Evolutionary conservation across 2,113 vertebrate genomes (phyloP).

Genomic region (Cololabis saira): DNA sequence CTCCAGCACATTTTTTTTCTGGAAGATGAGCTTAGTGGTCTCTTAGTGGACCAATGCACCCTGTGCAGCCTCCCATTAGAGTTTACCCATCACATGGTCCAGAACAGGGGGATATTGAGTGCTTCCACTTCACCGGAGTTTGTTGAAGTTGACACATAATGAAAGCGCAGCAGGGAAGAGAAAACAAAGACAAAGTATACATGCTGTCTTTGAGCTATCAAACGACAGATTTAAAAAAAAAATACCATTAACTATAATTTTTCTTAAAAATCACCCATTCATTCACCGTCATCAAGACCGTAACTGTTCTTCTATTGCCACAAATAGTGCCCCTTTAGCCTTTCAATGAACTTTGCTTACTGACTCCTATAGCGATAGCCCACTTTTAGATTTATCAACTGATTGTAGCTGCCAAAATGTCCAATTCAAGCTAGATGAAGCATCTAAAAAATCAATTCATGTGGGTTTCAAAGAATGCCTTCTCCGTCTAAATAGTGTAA

Average conservation of each 20-base stretch:
- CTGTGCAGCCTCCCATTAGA: conserved; percentile 63
- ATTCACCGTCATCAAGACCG: not conserved
- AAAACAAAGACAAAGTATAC: conserved; percentile 38
- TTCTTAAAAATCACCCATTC: not conserved
- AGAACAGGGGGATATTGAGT: conserved; percentile 74
- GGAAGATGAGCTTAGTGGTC: conserved; percentile 68
- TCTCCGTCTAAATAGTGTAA: too few relatives aligned
- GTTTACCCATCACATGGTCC: conserved; percentile 68
- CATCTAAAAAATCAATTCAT: too few relatives aligned
- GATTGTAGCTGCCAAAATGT: conserved; percentile 1
- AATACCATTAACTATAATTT: conserved; percentile 4
- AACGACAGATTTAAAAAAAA: conserved; percentile 3
- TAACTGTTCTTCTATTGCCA: not conserved
- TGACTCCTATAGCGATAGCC: not conserved
- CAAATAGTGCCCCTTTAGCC: not conserved
- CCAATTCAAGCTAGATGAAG: not conserved
- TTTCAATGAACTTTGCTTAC: not conserved
- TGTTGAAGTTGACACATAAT: conserved; percentile 76
- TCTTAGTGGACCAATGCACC: conserved; percentile 65
- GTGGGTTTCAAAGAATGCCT: too few relatives aligned
- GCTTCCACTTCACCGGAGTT: conserved; percentile 77
- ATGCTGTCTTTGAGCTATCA: conserved; percentile 31
- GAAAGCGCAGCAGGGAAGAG: conserved; percentile 53
- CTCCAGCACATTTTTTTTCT: conserved; percentile 66
- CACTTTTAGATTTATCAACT: not conserved